These are phyloP conservation scores for Gila robusta DNA, from an alignment of 2,797 vertebrate species.

Conservation along the genomic window DNA sequence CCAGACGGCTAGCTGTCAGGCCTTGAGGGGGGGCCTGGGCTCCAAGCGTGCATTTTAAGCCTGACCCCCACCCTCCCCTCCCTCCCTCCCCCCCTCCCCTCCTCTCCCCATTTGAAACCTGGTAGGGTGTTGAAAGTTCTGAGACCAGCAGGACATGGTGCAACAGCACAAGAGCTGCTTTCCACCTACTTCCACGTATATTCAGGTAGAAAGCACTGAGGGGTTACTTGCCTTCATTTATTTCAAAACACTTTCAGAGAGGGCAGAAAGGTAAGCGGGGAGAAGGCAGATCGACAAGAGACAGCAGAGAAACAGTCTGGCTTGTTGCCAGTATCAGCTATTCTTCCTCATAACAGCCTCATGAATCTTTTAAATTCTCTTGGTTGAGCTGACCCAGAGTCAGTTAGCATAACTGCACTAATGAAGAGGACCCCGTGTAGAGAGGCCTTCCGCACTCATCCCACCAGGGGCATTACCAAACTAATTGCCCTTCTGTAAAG, in stretches of 20 bases:
- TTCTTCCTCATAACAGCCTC: slow-evolving; percentile 46
- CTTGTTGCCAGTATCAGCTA: slow-evolving; percentile 45
- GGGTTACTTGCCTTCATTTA: slow-evolving; percentile 37
- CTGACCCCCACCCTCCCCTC: not conserved
- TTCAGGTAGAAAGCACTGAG: slow-evolving; percentile 9
- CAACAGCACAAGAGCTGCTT: slow-evolving; percentile 64
- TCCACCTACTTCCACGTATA: slow-evolving; percentile 60
- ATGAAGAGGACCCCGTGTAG: slow-evolving; percentile 41
- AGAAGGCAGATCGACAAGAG: slow-evolving; percentile 29
- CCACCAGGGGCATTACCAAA: slow-evolving; percentile 57
- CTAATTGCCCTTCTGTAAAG: slow-evolving; percentile 38
- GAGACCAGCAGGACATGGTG: slow-evolving; percentile 54
- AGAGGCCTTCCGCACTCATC: slow-evolving; percentile 35
- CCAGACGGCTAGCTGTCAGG: slow-evolving; percentile 56
- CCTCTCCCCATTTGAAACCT: slow-evolving; percentile 1
- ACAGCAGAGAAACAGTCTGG: slow-evolving; percentile 35
- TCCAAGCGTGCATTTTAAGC: slow-evolving; percentile 39
- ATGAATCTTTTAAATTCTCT: slow-evolving; percentile 59
- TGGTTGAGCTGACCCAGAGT: slow-evolving; percentile 49
- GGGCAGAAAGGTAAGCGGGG: slow-evolving; percentile 20
- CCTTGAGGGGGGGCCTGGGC: slow-evolving; percentile 49
- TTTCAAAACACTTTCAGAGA: slow-evolving; percentile 27
- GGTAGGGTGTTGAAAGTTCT: slow-evolving; percentile 54
- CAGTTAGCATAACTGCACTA: slow-evolving; percentile 39
- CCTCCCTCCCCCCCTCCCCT: no score